phyloP scores from a whole-genome alignment of 2,888 invertebrate species.

The Apotomis turbidana region DNA sequence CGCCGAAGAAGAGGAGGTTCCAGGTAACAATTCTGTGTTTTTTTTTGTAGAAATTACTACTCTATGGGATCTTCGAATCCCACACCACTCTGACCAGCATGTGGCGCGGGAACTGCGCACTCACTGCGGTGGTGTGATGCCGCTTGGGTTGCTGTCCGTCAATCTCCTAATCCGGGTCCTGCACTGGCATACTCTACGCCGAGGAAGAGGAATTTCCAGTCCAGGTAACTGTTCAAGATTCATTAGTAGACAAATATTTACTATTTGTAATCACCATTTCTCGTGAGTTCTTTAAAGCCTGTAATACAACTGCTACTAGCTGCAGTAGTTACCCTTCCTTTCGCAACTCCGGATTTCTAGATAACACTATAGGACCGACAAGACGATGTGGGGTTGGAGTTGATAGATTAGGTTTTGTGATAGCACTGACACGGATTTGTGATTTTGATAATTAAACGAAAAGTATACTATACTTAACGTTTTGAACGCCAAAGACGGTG shows the following conservation, averaged over 20 bases:
- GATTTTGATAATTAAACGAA: no score
- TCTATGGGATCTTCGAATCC: slow-evolving; percentile 93
- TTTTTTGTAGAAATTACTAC: not conserved
- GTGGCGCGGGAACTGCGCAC: slow-evolving; percentile 93
- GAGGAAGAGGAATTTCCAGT: slow-evolving; percentile 87
- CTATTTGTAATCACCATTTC: slow-evolving; percentile 24
- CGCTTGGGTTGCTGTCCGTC: slow-evolving; percentile 95
- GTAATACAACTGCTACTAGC: slow-evolving; percentile 76
- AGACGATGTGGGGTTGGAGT: no score
- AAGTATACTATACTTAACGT: no score
- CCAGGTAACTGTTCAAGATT: slow-evolving; percentile 55
- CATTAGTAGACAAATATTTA: slow-evolving; percentile 74
- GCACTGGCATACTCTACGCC: slow-evolving; percentile 96
- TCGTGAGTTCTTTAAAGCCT: slow-evolving; percentile 92
- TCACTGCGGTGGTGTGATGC: slow-evolving; percentile 97
- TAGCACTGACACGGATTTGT: no score
- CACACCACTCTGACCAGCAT: slow-evolving; percentile 85
- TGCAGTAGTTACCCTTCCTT: no score
- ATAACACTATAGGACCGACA: no score
- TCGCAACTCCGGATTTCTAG: no score
- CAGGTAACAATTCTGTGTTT: slow-evolving; percentile 55
- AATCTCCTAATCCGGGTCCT: slow-evolving; percentile 98
- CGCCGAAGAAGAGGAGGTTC: slow-evolving; percentile 90
- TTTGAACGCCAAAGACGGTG: no score
- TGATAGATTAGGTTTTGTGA: no score